Base-by-base conservation (phyloP, 2,888 invertebrate species). In the Melieria omissa region DNA sequence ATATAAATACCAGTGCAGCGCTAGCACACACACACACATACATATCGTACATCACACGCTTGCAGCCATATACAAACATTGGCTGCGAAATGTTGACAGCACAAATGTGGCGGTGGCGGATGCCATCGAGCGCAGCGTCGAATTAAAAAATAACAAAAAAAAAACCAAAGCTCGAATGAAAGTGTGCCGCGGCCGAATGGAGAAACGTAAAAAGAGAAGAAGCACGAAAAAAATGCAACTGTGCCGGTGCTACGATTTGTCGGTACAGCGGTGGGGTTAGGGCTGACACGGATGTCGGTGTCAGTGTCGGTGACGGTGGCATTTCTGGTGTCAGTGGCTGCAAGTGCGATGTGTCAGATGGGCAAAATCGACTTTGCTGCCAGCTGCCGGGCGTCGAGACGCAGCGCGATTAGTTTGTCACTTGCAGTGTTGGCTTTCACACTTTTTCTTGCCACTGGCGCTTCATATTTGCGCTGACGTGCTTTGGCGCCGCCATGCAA, bases 1-100 rank as follows among this genome's bases (percentile, higher is more conserved):
- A 42, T 60, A 41, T 0, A 42, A 61, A 42, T 29, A 29, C 29
- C 29, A 29, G 29, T 3, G 29, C 29, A 29, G 29, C 16, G 45
- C 54, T 52, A 29, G 46, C 65, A 64, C n/a, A 65, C 70, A 64
- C 63, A 64, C 47, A 29, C 46, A 12, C n/a, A 10, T 52, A 66
- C 41, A 8, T 6, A n/a, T 9, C 52, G 4, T 8, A 14, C 52
- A 52, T 8, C 14, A 52, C 58, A 58, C 29, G 29, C 10, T 14
- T 7, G 10, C 16, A 58, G 29, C 16, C 16, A 58, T 29, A 29
- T 29, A 29, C 29, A 58, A 58, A 58, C 16, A 58, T n/a, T 58
- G 58, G 14, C 58, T 58, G n/a, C 58, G n/a, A 10, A 14, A 16
- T 58, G 58, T 14, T 58, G 58, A 58, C 58, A 58, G 16, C 29